A percentile compares a stretch with the other conserved stretches of the same genome.
phyloP scores from a whole-genome alignment of 1,140 invertebrate species.

The Apis laboriosa region DNA sequence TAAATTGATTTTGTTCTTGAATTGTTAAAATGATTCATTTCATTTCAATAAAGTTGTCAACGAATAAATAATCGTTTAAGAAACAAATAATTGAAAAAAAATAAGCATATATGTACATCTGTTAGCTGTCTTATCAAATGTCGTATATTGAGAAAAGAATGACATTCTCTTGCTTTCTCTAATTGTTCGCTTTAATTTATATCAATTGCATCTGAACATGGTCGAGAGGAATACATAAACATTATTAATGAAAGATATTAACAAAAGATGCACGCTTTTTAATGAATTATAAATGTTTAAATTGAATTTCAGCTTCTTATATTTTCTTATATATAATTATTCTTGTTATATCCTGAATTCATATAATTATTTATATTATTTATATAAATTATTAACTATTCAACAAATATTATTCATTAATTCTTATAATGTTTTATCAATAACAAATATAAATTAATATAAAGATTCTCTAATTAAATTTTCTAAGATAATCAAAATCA shows the following conservation, averaged over 20 bases:
- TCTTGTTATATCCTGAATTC: too few species aligned
- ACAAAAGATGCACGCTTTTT: not conserved
- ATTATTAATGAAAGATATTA: not conserved
- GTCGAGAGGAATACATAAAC: not conserved
- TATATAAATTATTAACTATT: not conserved
- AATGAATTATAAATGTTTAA: not conserved
- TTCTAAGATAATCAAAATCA: too few species aligned
- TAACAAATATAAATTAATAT: not conserved
- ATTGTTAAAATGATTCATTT: constrained; percentile 18
- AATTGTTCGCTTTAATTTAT: constrained; percentile 63
- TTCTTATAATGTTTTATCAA: not conserved
- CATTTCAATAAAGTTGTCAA: constrained; percentile 36
- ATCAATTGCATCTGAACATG: constrained; percentile 55
- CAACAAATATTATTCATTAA: not conserved
- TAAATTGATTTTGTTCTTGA: not conserved
- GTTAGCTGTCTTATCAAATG: constrained; percentile 52
- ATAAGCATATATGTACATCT: not conserved
- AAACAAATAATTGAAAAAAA: constrained; percentile 1
- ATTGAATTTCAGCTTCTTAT: not conserved
- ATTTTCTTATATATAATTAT: too few species aligned
- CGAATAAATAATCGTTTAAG: not conserved
- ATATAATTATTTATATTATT: too few species aligned
- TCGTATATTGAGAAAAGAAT: constrained; percentile 1
- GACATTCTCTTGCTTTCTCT: constrained; percentile 33
- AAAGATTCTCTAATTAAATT: not conserved